Evolutionary conservation across 2,888 invertebrate species (phyloP).

Genomic region (Tetanocera ferruginea): DNA sequence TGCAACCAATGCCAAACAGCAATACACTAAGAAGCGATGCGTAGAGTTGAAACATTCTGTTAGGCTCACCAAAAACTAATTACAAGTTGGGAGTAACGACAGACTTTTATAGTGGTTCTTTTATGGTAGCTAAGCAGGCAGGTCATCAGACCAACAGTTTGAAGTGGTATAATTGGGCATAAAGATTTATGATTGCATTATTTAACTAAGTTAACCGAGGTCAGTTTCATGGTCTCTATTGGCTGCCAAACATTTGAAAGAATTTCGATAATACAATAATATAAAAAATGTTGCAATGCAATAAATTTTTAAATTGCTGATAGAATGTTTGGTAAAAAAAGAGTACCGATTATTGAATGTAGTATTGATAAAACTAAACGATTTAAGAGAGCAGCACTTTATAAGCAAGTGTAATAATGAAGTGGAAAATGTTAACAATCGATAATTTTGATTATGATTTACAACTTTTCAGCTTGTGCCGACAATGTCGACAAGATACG

Average conservation of each 20-base stretch:
- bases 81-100: neutral
- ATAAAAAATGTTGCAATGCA: neutral
- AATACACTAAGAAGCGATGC: neutral
- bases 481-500: too few species aligned
- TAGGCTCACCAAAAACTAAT: neutral
- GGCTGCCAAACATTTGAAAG: too few species aligned
- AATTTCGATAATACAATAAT: neutral
- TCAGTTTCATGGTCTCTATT: too few species aligned
- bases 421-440: neutral
- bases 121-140: too few species aligned
- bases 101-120: constrained; percentile 15
- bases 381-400: neutral
- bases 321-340: neutral
- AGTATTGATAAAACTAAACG: too few species aligned
- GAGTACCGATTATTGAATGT: neutral
- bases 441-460: neutral
- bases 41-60: constrained; percentile 3
- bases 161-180: neutral
- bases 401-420: neutral
- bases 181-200: constrained; percentile 5
- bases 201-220: neutral
- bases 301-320: neutral
- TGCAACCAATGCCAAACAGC: neutral
- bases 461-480: neutral
- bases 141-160: neutral